A percentile compares a stretch with the other conserved stretches of the same genome.
phyloP scores from a whole-genome alignment of 2,113 vertebrate genomes.

The Salvelinus alpinus region DNA sequence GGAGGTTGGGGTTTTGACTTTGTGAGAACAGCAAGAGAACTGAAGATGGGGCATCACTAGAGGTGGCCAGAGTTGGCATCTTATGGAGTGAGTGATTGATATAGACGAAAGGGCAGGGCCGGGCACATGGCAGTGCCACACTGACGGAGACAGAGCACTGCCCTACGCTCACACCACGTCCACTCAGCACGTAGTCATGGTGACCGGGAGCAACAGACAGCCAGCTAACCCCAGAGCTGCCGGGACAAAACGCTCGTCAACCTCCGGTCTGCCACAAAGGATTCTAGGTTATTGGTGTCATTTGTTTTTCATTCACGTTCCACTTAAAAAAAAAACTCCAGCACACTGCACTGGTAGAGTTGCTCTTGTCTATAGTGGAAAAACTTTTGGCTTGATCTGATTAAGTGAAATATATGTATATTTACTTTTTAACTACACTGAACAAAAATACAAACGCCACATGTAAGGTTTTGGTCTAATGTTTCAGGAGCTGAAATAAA shows the following conservation, averaged over 20 bases:
- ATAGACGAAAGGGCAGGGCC: constrained; percentile 33
- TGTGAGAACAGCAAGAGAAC: not conserved
- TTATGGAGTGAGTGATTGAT: constrained; percentile 67
- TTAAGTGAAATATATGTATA: too few species aligned
- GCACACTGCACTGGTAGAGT: too few species aligned
- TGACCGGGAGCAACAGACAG: constrained; percentile 64
- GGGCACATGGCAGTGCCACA: constrained; percentile 40
- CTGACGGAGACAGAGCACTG: not conserved
- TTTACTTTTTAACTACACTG: too few species aligned
- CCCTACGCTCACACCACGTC: too few species aligned
- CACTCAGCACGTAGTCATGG: constrained; percentile 30
- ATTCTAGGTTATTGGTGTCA: constrained; percentile 52
- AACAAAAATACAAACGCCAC: too few species aligned
- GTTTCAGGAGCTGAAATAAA: too few species aligned
- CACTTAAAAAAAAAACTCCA: too few species aligned
- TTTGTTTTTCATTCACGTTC: constrained; percentile 1
- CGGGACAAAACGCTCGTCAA: constrained; percentile 68
- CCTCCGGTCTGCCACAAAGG: constrained; percentile 36
- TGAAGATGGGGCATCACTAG: not conserved
- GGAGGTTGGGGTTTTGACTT: not conserved
- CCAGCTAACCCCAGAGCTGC: constrained; percentile 55
- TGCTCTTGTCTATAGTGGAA: too few species aligned
- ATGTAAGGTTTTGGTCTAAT: too few species aligned
- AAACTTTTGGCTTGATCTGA: too few species aligned
- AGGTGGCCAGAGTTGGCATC: constrained; percentile 62